phyloP scores from a whole-genome alignment of 2,797 vertebrate genomes.

The Falco cherrug region DNA sequence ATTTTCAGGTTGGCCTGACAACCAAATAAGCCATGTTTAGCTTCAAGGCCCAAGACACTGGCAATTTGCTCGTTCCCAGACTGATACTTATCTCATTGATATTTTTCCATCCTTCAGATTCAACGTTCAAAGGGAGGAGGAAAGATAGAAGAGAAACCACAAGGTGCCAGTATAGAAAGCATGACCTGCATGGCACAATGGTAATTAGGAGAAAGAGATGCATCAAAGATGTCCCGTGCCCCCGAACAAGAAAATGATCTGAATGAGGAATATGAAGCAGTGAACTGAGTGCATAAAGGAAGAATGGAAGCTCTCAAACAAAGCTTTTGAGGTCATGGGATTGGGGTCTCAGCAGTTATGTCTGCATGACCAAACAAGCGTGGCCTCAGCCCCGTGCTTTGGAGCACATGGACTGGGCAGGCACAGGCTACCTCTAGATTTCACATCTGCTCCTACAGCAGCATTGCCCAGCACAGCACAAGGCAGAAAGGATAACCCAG shows the following conservation, averaged over 20 bases:
- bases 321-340: constrained; percentile 67
- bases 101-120: constrained; percentile 3
- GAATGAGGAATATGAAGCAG: constrained; percentile 17
- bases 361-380: constrained; percentile 63
- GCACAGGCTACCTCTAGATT: neutral
- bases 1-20: constrained; percentile 66
- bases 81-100: constrained; percentile 44
- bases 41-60: constrained; percentile 30
- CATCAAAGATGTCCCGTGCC: neutral
- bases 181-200: neutral
- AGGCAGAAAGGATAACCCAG: neutral
- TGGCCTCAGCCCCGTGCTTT: neutral
- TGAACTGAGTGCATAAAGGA: constrained; percentile 51
- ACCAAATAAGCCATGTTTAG: constrained; percentile 59
- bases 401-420: neutral
- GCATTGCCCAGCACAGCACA: neutral
- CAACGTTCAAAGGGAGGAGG: neutral
- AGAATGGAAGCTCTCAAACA: constrained; percentile 61
- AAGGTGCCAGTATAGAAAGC: neutral
- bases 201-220: constrained; percentile 30
- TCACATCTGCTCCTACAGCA: constrained; percentile 1
- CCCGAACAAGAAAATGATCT: constrained; percentile 2
- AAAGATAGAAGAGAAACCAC: neutral
- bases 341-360: constrained; percentile 53
- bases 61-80: constrained; percentile 34